Conservation (phyloP, 2,113 vertebrate species). For the Grammomys surdaster region DNA sequence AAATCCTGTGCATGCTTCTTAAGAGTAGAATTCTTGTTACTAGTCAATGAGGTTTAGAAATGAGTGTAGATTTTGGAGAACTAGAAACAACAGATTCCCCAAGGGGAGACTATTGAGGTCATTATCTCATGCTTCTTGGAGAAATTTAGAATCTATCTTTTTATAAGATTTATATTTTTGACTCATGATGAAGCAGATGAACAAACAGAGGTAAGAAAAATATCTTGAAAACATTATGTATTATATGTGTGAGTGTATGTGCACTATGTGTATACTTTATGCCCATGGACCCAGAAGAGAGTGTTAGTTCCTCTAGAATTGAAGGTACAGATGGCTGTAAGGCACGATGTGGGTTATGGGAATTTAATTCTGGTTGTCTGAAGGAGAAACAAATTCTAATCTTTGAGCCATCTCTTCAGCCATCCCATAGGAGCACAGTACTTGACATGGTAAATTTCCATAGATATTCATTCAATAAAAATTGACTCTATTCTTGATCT, state of each 20-base stretch:
- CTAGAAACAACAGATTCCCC: no score
- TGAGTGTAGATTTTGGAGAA: not conserved
- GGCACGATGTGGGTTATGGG: no score
- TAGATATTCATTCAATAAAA: not conserved
- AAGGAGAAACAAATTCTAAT: not conserved
- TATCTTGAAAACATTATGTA: not conserved
- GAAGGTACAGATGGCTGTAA: not conserved
- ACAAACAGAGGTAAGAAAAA: not conserved
- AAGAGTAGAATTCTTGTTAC: not conserved
- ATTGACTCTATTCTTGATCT: not conserved
- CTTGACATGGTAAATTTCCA: not conserved
- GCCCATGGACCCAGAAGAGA: not conserved
- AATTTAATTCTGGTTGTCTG: not conserved
- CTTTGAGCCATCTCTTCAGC: not conserved
- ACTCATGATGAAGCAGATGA: not conserved
- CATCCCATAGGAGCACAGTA: not conserved
- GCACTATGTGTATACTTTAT: not conserved
- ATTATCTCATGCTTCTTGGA: not conserved
- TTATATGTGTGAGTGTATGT: not conserved
- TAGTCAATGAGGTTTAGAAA: not conserved
- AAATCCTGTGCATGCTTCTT: not conserved
- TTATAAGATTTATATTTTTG: not conserved
- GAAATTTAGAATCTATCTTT: not conserved
- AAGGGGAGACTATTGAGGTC: not conserved
- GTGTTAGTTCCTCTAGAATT: not conserved